A percentile compares a stretch with the other conserved stretches of the same genome.
phyloP scores from a whole-genome alignment of 2,888 invertebrate species.

The Apamea epomidion region DNA sequence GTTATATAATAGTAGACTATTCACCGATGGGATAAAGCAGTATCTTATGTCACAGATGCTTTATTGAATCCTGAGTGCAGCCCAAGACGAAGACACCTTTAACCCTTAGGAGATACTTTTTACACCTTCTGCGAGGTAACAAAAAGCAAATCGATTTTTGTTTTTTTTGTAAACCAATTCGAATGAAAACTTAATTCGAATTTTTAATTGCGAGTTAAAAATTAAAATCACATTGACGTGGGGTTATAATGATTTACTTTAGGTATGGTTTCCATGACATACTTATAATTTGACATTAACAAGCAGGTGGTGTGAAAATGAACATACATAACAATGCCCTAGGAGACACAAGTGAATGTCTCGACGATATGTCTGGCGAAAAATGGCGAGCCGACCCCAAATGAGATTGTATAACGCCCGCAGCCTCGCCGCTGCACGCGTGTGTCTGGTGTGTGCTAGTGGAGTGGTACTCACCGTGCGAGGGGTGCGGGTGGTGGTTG shows the following conservation, averaged over 20 bases:
- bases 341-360: not conserved
- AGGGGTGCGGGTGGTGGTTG: no score
- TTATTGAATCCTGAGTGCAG: not conserved
- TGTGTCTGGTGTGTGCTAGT: no score
- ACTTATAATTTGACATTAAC: not conserved
- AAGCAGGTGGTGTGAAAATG: not conserved
- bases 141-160: not conserved
- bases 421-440: slow-evolving; percentile 67
- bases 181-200: not conserved
- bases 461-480: no score
- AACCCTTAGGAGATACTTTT: not conserved
- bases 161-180: not conserved
- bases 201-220: not conserved
- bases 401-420: slow-evolving; percentile 73
- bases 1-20: not conserved
- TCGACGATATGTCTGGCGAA: not conserved
- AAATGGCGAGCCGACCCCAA: not conserved
- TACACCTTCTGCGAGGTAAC: no score
- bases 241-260: not conserved
- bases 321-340: not conserved
- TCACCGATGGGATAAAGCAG: not conserved
- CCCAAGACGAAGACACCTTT: not conserved
- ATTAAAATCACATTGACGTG: not conserved
- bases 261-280: not conserved
- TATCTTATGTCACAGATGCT: not conserved